phyloP scores from a whole-genome alignment of 2,888 invertebrate genomes.

The Hermodice carunculata region DNA sequence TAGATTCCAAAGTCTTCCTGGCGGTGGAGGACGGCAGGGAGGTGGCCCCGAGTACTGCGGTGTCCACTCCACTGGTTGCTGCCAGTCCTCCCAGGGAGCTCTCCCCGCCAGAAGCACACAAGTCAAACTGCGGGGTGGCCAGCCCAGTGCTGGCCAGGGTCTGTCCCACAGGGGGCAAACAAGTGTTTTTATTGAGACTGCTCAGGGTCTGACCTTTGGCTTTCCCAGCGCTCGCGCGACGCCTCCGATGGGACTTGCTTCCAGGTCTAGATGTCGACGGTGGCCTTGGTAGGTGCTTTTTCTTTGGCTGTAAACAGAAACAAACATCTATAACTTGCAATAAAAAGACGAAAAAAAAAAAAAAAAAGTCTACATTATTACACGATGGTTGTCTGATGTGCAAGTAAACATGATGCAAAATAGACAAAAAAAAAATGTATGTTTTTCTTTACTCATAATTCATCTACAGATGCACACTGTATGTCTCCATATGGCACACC shows the following conservation, averaged over 20 bases:
- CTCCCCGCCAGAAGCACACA: neutral
- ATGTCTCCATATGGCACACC: no score
- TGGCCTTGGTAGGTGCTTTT: slow-evolving; percentile 30
- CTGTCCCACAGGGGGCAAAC: slow-evolving; percentile 58
- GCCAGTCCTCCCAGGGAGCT: neutral
- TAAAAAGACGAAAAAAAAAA: no score
- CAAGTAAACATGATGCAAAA: no score
- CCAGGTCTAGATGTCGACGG: slow-evolving; percentile 33
- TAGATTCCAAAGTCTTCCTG: neutral
- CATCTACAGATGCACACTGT: no score
- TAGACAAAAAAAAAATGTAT: no score
- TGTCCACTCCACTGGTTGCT: neutral
- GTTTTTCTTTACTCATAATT: no score
- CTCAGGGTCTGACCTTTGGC: neutral
- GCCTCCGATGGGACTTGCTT: slow-evolving; percentile 20
- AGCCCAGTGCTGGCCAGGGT: neutral
- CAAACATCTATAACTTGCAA: no score
- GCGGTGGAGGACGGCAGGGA: neutral
- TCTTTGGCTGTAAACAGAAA: slow-evolving; percentile 29
- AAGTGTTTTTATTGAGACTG: slow-evolving; percentile 54
- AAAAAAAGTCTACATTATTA: no score
- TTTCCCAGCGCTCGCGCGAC: neutral
- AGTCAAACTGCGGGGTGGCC: neutral
- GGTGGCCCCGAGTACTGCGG: neutral
- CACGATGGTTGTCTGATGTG: no score